A percentile compares a stretch with the other conserved stretches of the same genome.
Conservation (phyloP, 1,140 invertebrate genomes). For the Achroia grisella region DNA sequence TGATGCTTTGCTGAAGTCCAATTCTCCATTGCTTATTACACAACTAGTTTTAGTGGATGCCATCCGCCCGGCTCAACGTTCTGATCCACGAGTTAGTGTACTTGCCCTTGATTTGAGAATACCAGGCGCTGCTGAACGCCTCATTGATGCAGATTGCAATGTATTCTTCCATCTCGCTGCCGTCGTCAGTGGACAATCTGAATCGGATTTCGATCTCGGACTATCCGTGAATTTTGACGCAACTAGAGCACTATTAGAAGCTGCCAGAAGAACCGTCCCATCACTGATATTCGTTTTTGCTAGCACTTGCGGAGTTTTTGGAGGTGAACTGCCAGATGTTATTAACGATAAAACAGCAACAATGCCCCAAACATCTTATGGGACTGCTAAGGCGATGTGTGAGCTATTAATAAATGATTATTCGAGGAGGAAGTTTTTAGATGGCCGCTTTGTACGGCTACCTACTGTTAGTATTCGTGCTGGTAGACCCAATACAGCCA, state of each 20-base stretch:
- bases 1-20: slow-evolving; percentile 18
- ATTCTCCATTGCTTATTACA: slow-evolving; percentile 24
- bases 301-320: slow-evolving; percentile 47
- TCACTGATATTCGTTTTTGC: slow-evolving; percentile 39
- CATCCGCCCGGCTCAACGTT: slow-evolving; percentile 5
- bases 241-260: slow-evolving; percentile 40
- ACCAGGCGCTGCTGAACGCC: slow-evolving; percentile 16
- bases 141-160: slow-evolving; percentile 20
- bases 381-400: slow-evolving; percentile 46
- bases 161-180: slow-evolving; percentile 53
- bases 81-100: slow-evolving; percentile 20
- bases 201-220: slow-evolving; percentile 50
- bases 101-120: slow-evolving; percentile 24
- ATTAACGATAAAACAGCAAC: slow-evolving; percentile 33
- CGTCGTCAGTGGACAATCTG: slow-evolving; percentile 54
- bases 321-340: slow-evolving; percentile 37
- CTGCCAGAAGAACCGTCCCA: slow-evolving; percentile 22
- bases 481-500: slow-evolving; percentile 41
- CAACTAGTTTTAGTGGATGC: slow-evolving; percentile 31
- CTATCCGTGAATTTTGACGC: slow-evolving; percentile 51
- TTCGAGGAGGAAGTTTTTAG: slow-evolving; percentile 37
- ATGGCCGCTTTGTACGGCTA: slow-evolving; percentile 37
- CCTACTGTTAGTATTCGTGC: slow-evolving; percentile 49
- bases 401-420: slow-evolving; percentile 55
- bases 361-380: slow-evolving; percentile 53